These are phyloP conservation scores for Scleropages formosus DNA, from an alignment of 2,797 vertebrate genomes.

Conservation along the genomic window DNA sequence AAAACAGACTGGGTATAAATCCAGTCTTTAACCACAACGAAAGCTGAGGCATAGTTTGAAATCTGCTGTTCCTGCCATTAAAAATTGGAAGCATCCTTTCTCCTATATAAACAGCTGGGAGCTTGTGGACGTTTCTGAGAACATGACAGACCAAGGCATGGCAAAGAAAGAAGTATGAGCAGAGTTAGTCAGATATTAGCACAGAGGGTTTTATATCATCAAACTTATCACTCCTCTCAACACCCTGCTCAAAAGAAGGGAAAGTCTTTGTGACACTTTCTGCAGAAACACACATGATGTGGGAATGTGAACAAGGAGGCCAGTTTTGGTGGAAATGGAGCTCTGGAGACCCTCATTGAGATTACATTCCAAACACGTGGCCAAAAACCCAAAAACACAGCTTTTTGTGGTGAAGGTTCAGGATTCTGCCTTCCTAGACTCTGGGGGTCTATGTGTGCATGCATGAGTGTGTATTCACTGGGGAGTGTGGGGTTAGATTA, in stretches of 20 bases:
- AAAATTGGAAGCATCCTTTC: constrained; percentile 48
- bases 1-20: constrained; percentile 43
- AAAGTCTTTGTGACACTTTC: not conserved
- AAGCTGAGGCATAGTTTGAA: constrained; percentile 47
- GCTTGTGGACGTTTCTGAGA: constrained; percentile 39
- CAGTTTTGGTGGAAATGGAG: not conserved
- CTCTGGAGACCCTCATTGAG: too few relatives aligned
- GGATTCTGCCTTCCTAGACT: too few relatives aligned
- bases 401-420: not conserved
- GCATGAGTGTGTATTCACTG: too few relatives aligned
- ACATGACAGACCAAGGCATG: constrained; percentile 39
- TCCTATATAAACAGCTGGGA: constrained; percentile 48
- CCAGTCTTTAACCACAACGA: constrained; percentile 45
- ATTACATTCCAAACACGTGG: not conserved
- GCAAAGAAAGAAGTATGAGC: too few relatives aligned
- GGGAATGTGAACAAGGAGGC: not conserved
- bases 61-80: constrained; percentile 39
- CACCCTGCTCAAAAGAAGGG: not conserved
- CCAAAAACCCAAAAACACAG: not conserved
- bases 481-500: too few relatives aligned
- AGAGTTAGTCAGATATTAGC: too few relatives aligned
- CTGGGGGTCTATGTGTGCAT: too few relatives aligned
- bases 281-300: not conserved
- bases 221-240: not conserved
- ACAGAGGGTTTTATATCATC: not conserved